Evolutionary conservation across 2,888 invertebrate species (phyloP).

Genomic region (Meliscaeva auricollis): DNA sequence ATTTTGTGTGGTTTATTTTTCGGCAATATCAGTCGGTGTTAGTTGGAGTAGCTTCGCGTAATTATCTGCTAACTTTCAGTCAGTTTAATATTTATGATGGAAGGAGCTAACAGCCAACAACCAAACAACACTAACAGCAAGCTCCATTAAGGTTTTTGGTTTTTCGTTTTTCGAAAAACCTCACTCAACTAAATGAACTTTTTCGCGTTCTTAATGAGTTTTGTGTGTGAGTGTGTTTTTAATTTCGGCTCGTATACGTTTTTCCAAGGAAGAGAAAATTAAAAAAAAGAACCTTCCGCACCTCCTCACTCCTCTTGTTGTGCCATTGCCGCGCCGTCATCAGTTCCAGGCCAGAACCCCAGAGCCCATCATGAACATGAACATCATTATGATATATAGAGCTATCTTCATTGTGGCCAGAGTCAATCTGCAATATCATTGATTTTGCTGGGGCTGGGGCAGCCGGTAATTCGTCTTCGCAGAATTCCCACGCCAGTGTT

Average conservation of each 20-base stretch:
- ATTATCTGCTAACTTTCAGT: constrained; percentile 76
- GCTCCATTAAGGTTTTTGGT: constrained; percentile 75
- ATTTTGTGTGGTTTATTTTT: constrained; percentile 55
- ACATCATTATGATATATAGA: constrained; percentile 73
- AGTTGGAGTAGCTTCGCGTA: constrained; percentile 76
- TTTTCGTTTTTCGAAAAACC: constrained; percentile 74
- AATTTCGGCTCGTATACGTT: constrained; percentile 71
- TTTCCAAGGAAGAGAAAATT: constrained; percentile 76
- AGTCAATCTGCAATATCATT: constrained; percentile 74
- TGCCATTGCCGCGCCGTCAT: background rate
- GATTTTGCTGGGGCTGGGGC: constrained; percentile 65
- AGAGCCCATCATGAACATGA: constrained; percentile 71
- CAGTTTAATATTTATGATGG: constrained; percentile 76
- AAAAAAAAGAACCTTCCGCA: constrained; percentile 71
- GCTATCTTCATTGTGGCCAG: constrained; percentile 70
- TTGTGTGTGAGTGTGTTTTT: constrained; percentile 76
- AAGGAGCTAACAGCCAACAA: constrained; percentile 64
- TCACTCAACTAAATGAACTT: constrained; percentile 76
- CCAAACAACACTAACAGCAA: constrained; percentile 54
- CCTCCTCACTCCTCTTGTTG: background rate
- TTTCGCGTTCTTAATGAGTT: constrained; percentile 76
- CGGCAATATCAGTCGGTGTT: constrained; percentile 75
- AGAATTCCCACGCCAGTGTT: constrained; percentile 69
- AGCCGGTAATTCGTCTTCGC: constrained; percentile 58
- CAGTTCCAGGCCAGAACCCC: constrained; percentile 16